A percentile compares a stretch with the other conserved stretches of the same genome.
phyloP scores from a whole-genome alignment of 2,888 invertebrate species.

The Apodemia hepburni region DNA sequence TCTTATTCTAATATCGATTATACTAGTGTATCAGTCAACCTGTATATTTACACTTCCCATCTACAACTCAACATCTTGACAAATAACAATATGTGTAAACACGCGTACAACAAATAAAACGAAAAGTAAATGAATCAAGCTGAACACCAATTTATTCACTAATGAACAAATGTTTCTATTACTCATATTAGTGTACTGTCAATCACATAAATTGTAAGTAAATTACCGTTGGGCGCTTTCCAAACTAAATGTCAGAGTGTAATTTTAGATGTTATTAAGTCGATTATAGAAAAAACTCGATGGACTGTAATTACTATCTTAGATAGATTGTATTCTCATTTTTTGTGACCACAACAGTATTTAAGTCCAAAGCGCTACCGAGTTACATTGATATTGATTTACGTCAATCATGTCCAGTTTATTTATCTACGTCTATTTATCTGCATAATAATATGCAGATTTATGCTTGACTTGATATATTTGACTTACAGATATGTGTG shows the following conservation, averaged over 20 bases:
- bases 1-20: too few relatives aligned
- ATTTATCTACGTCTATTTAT: conserved; percentile 27
- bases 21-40: too few relatives aligned
- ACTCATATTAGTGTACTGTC: conserved; percentile 43
- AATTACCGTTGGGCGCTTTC: conserved; percentile 61
- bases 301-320: conserved; percentile 55
- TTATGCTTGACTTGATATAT: background rate
- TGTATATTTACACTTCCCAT: too few relatives aligned
- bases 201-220: conserved; percentile 51
- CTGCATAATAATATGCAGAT: conserved; percentile 5
- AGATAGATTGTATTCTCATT: conserved; percentile 1
- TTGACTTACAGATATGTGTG: background rate
- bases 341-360: conserved; percentile 6
- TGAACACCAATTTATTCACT: conserved; percentile 1
- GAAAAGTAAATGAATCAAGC: background rate
- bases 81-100: too few relatives aligned
- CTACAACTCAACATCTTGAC: too few relatives aligned
- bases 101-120: conserved; percentile 27
- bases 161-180: conserved; percentile 35
- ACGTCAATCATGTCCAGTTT: conserved; percentile 23
- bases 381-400: conserved; percentile 17
- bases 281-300: conserved; percentile 58
- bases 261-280: conserved; percentile 60
- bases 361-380: conserved; percentile 13
- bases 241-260: conserved; percentile 64